A percentile compares a stretch with the other conserved stretches of the same genome.
phyloP scores from a whole-genome alignment of 2,888 invertebrate species.

The Saturnia pavonia region DNA sequence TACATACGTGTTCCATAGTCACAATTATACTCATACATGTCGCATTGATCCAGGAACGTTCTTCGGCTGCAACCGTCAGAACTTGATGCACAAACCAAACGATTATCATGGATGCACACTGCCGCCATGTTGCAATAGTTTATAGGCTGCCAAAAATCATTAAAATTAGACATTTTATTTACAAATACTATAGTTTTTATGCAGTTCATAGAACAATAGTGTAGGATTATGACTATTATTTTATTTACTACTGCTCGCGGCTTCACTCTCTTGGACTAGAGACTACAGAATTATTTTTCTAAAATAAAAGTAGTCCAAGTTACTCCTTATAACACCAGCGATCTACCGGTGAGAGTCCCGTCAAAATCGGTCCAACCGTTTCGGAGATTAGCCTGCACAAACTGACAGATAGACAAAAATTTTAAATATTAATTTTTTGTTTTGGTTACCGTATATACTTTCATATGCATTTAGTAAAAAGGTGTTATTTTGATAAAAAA shows the following conservation, averaged over 20 bases:
- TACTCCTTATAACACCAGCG: too few relatives aligned
- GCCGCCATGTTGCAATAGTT: constrained; percentile 60
- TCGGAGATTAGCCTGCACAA: too few relatives aligned
- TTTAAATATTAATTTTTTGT: too few relatives aligned
- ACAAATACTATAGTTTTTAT: not conserved
- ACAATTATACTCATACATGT: constrained; percentile 73
- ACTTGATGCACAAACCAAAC: constrained; percentile 53
- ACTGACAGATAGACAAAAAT: too few relatives aligned
- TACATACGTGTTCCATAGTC: constrained; percentile 61
- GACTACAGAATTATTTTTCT: too few relatives aligned
- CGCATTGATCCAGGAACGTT: constrained; percentile 66
- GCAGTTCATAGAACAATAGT: not conserved
- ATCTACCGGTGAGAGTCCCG: too few relatives aligned
- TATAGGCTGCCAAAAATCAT: constrained; percentile 46
- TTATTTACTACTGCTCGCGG: not conserved
- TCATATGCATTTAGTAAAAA: too few relatives aligned
- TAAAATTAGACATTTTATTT: not conserved
- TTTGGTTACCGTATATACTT: too few relatives aligned
- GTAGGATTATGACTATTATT: not conserved
- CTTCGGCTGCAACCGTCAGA: constrained; percentile 54
- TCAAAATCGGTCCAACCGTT: too few relatives aligned
- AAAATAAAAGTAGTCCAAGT: too few relatives aligned
- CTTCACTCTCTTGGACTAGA: too few relatives aligned
- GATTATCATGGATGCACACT: constrained; percentile 63
- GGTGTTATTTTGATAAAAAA: too few relatives aligned